Evolutionary conservation across 2,113 vertebrate species (phyloP).

Genomic region (Oostethus manadensis): DNA sequence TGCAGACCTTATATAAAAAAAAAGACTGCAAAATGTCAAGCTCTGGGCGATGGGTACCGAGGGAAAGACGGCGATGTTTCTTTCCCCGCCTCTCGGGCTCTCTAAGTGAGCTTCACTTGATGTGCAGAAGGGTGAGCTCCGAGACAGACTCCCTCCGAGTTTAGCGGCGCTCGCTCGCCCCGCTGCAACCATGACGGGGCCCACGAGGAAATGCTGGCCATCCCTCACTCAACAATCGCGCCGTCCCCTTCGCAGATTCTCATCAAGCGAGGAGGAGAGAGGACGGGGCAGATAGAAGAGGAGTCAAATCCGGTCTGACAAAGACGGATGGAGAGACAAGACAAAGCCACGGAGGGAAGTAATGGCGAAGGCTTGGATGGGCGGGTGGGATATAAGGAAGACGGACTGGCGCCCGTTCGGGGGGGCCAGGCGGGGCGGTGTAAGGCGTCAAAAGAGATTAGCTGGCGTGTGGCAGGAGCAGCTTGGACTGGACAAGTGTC

Average conservation of each 20-base stretch:
- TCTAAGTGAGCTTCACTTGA: slow-evolving; percentile 29
- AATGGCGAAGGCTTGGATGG: slow-evolving; percentile 49
- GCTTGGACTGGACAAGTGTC: slow-evolving; percentile 67
- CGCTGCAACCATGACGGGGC: slow-evolving; percentile 48
- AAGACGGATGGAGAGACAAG: slow-evolving; percentile 63
- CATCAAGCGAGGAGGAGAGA: slow-evolving; percentile 46
- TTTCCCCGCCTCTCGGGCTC: slow-evolving; percentile 9
- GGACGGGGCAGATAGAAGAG: slow-evolving; percentile 44
- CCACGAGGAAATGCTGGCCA: slow-evolving; percentile 40
- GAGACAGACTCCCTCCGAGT: slow-evolving; percentile 54
- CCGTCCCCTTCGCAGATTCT: slow-evolving; percentile 48
- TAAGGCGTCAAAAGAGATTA: slow-evolving; percentile 66
- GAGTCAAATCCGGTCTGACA: slow-evolving; percentile 58
- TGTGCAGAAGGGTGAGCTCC: slow-evolving; percentile 51
- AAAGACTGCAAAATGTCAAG: slow-evolving; percentile 33
- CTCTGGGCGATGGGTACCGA: slow-evolving; percentile 22
- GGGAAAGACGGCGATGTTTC: slow-evolving; percentile 39
- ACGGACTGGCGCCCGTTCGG: slow-evolving; percentile 48
- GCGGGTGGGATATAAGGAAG: slow-evolving; percentile 53
- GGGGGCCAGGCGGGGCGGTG: slow-evolving; percentile 40
- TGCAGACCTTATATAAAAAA: slow-evolving; percentile 38
- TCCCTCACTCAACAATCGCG: slow-evolving; percentile 49
- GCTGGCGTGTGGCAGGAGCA: slow-evolving; percentile 48
- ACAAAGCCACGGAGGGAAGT: slow-evolving; percentile 54
- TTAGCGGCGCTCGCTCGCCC: slow-evolving; percentile 32